Evolutionary conservation across 2,888 invertebrate species (phyloP).

Genomic region (Oligia fasciuncula): DNA sequence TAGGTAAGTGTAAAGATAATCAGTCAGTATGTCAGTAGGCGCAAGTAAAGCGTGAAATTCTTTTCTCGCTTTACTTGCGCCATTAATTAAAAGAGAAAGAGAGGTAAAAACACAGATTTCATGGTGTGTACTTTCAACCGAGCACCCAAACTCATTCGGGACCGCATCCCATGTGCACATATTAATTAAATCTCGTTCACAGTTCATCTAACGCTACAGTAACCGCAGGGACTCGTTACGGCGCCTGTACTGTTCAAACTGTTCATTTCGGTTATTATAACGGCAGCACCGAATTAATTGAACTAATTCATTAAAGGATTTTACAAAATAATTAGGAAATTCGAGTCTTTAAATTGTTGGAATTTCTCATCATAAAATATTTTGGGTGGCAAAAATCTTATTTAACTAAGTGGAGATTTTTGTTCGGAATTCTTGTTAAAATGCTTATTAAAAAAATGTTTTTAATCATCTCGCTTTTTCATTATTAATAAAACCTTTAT

Average conservation of each 20-base stretch:
- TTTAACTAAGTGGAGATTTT: conserved; percentile 19
- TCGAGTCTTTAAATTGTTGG: conserved; percentile 30
- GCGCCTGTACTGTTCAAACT: conserved; percentile 54
- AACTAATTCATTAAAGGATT: conserved; percentile 42
- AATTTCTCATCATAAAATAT: conserved; percentile 24
- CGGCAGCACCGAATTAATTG: conserved; percentile 40
- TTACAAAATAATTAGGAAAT: conserved; percentile 53
- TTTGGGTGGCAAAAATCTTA: conserved; percentile 9
- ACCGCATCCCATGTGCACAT: conserved; percentile 33
- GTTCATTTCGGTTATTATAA: conserved; percentile 54
- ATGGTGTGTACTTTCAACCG: conserved; percentile 17
- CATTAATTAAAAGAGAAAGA: neutral
- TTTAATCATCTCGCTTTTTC: conserved; percentile 9
- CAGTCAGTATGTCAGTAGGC: too few species aligned
- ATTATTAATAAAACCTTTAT: neutral
- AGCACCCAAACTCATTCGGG: conserved; percentile 7
- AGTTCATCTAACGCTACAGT: conserved; percentile 58
- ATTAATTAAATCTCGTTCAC: conserved; percentile 63
- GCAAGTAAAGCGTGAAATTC: too few species aligned
- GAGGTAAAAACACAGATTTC: conserved; percentile 5
- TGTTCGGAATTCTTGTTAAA: neutral
- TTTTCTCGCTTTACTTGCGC: neutral
- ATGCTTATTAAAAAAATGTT: conserved; percentile 10
- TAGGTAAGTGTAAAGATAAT: too few species aligned
- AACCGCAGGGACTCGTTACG: conserved; percentile 60